phyloP scores from a whole-genome alignment of 2,113 vertebrate species.

The Gallinago media region DNA sequence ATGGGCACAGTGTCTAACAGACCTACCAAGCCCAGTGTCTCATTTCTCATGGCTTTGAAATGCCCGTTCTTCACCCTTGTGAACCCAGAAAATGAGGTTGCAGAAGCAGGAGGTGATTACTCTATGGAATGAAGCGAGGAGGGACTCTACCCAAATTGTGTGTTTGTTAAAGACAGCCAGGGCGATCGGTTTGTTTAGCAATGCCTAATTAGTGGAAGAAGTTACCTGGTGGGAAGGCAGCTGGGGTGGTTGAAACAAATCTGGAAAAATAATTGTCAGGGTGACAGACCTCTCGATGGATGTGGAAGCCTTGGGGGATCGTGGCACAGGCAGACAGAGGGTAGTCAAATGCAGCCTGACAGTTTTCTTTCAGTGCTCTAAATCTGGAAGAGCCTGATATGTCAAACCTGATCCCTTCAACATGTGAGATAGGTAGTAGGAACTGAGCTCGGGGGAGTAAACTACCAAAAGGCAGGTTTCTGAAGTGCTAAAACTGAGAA shows the following conservation, averaged over 20 bases:
- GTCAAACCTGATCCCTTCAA: slow-evolving; percentile 20
- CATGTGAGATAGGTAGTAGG: neutral
- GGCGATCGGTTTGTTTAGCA: neutral
- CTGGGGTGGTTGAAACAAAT: neutral
- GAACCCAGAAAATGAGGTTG: neutral
- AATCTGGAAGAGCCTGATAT: neutral
- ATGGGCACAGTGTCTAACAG: fast-evolving
- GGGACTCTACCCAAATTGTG: neutral
- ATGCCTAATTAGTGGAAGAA: neutral
- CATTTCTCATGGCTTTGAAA: neutral
- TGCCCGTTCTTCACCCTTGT: neutral
- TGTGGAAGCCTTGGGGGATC: neutral
- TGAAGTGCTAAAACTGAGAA: neutral
- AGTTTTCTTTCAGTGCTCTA: neutral
- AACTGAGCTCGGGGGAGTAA: neutral
- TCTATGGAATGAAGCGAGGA: neutral
- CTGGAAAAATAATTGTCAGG: neutral
- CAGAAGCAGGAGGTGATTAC: neutral
- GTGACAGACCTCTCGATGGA: neutral
- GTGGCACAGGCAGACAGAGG: neutral
- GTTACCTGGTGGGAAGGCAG: slow-evolving; percentile 1
- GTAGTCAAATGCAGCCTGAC: neutral
- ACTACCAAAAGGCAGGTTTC: neutral
- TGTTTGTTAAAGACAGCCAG: neutral
- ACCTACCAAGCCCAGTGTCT: neutral